Conservation (phyloP, 2,888 invertebrate genomes). For the Agrotis exclamationis region DNA sequence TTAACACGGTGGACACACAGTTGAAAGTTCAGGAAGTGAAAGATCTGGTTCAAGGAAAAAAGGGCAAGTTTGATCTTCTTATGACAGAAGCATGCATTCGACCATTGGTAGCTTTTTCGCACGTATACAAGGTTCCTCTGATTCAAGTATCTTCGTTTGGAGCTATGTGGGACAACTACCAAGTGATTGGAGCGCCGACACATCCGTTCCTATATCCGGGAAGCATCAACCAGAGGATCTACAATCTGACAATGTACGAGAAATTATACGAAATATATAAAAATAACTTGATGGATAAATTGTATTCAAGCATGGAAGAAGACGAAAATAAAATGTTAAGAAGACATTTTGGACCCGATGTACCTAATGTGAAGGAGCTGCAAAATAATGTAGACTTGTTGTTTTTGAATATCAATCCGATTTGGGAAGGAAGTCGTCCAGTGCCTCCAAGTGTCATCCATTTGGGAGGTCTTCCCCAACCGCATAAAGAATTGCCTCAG, state of each 20-base stretch:
- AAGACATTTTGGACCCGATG: constrained; percentile 65
- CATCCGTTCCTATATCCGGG: constrained; percentile 74
- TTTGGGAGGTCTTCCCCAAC: constrained; percentile 82
- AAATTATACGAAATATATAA: constrained; percentile 66
- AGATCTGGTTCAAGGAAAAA: constrained; percentile 64
- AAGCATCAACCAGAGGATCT: constrained; percentile 55
- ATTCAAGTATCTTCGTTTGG: constrained; percentile 76
- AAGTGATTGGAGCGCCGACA: constrained; percentile 67
- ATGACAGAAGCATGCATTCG: constrained; percentile 69
- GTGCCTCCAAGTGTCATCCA: constrained; percentile 80
- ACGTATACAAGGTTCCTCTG: constrained; percentile 72
- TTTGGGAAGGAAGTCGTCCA: constrained; percentile 78
- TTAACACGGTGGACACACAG: constrained; percentile 56
- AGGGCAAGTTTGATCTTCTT: constrained; percentile 71
- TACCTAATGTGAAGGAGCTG: constrained; percentile 65
- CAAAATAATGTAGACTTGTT: constrained; percentile 76
- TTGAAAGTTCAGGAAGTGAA: constrained; percentile 61
- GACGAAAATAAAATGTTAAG: constrained; percentile 55
- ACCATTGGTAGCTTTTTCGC: constrained; percentile 59
- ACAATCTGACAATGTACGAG: constrained; percentile 70
- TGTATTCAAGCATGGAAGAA: constrained; percentile 21
- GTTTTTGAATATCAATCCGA: constrained; percentile 81
- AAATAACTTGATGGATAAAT: constrained; percentile 41
- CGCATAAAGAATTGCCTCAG: constrained; percentile 77
- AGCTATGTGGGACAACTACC: constrained; percentile 50